Evolutionary conservation across 2,888 invertebrate genomes (phyloP).

Genomic region (Drosophila greeni): DNA sequence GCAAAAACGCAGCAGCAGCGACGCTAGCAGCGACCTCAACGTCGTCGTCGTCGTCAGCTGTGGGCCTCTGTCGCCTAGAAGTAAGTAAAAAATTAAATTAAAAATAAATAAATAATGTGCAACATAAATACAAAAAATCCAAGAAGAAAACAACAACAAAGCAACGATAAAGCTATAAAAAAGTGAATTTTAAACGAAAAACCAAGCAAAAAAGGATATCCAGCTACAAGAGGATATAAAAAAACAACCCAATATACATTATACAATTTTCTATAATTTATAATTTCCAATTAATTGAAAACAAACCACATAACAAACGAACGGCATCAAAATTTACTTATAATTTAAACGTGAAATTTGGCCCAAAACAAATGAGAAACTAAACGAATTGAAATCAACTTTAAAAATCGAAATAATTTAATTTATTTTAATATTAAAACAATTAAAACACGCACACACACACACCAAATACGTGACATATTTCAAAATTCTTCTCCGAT

Average conservation of each 20-base stretch:
- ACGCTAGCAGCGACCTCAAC: slow-evolving; percentile 50
- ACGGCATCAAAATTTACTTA: slow-evolving; percentile 6
- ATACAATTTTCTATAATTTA: slow-evolving; percentile 1
- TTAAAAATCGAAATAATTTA: too few species aligned
- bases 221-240: too few species aligned
- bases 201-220: too few species aligned
- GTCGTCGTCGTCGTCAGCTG: slow-evolving; percentile 53
- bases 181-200: neutral
- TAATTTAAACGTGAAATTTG: slow-evolving; percentile 4
- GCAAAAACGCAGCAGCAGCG: slow-evolving; percentile 43
- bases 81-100: slow-evolving; percentile 64
- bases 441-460: neutral
- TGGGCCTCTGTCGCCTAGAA: slow-evolving; percentile 76
- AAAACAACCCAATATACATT: too few species aligned
- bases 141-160: neutral
- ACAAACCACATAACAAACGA: slow-evolving; percentile 1
- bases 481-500: slow-evolving; percentile 25
- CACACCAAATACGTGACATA: slow-evolving; percentile 20
- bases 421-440: neutral
- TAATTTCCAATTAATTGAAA: slow-evolving; percentile 6
- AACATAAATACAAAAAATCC: neutral
- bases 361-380: neutral
- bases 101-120: slow-evolving; percentile 2
- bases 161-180: neutral
- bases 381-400: neutral